Evolutionary conservation across 2,113 vertebrate genomes (phyloP).

Genomic region (Hippocampus mohnikei): DNA sequence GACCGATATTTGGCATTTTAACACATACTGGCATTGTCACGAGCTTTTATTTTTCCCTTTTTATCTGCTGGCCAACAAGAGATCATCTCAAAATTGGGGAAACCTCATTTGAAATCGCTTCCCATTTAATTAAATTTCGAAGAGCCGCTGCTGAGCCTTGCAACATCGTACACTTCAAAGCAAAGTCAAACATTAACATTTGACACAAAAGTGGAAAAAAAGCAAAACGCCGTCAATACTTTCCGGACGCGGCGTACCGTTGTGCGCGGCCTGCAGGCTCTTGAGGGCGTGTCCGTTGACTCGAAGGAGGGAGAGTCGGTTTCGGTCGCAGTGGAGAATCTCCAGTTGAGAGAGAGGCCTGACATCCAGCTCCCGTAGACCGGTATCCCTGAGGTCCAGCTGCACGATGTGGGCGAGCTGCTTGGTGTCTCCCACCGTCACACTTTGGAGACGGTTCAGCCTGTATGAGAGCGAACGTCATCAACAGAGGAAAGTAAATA

Average conservation of each 20-base stretch:
- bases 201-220: too few species aligned
- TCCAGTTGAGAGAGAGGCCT: slow-evolving; percentile 82
- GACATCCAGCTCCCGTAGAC: slow-evolving; percentile 82
- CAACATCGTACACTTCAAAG: too few species aligned
- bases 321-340: slow-evolving; percentile 92
- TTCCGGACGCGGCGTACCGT: slow-evolving; percentile 71
- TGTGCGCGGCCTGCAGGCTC: slow-evolving; percentile 83
- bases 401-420: slow-evolving; percentile 86
- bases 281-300: slow-evolving; percentile 84
- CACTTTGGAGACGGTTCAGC: slow-evolving; percentile 80
- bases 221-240: neutral
- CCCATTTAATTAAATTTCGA: too few species aligned
- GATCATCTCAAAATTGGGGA: too few species aligned
- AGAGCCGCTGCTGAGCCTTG: too few species aligned
- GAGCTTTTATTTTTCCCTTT: too few species aligned
- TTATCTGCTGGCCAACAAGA: too few species aligned
- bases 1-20: too few species aligned
- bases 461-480: slow-evolving; percentile 50
- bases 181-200: too few species aligned
- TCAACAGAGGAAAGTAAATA: neutral
- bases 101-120: too few species aligned
- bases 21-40: too few species aligned
- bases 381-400: slow-evolving; percentile 88
- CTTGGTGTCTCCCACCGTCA: slow-evolving; percentile 69
- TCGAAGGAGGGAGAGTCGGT: slow-evolving; percentile 77